Evolutionary conservation across 2,888 invertebrate genomes (phyloP), one percentile per base, ranked within the genome.

Genomic region (Drosophila limbata): DNA sequence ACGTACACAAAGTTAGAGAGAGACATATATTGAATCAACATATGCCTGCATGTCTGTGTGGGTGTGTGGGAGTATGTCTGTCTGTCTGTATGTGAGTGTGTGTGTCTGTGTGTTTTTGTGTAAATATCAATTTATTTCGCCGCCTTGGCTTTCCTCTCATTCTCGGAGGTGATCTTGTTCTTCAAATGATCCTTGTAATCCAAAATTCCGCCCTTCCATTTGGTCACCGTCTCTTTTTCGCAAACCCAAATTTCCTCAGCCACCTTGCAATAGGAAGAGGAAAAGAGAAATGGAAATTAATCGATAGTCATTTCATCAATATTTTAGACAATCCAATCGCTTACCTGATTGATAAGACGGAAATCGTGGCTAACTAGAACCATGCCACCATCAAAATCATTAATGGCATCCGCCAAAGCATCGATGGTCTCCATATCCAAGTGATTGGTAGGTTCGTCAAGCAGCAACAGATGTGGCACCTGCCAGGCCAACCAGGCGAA

Each of bases 331-430:
- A n/a, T 45, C 6, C 0, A 11, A n/a, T 17, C 9, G n/a, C 25
- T 28, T 92, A 98, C 99, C 95, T 99, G 99, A 93, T 97, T 98
- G 77, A 99, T 99, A 60, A 99, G 95, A 92, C 99, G 95, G 94
- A 99, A 99, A 95, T 99, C 99, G 96, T 99, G 99, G 93, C 98
- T 98, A 89, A 99, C 99, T 25, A 99, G 95, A 76, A 99, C 97
- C 96, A 99, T 96, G 79, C 99, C 99, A 47, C 99, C 99, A 81
- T 98, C 98, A 91, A 98, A 99, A 90, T 98, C 98, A 91, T 98
- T 98, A 88, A 99, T 96, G 28, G 99, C 99, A 84, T 99, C 99
- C 1, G 97, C 99, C 62, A 99, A 94, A 0, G 99, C 98, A 93
- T 99, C 99, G 79, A 99, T 99, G 0, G 99, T 99, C 93, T 98